phyloP scores from a whole-genome alignment of 2,797 vertebrate genomes.

The Trachurus trachurus region DNA sequence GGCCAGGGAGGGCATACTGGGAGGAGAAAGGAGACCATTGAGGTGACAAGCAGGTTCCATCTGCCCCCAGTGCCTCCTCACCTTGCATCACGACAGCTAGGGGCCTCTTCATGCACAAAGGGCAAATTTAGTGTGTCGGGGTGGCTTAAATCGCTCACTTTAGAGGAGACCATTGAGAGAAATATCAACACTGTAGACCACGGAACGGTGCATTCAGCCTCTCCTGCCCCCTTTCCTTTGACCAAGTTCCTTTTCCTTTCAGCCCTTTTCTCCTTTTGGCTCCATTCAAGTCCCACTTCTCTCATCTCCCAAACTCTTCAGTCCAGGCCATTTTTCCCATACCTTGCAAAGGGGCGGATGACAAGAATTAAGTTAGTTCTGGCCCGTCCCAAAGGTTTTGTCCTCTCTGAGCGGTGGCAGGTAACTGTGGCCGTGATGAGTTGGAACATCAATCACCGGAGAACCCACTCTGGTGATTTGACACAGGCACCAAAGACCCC shows the following conservation, averaged over 20 bases:
- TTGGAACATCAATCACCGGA: slow-evolving; percentile 86
- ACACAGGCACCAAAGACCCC: slow-evolving; percentile 39
- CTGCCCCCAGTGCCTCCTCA: slow-evolving; percentile 93
- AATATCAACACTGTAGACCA: slow-evolving; percentile 88
- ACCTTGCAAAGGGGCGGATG: slow-evolving; percentile 90
- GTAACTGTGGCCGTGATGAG: slow-evolving; percentile 84
- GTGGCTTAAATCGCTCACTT: slow-evolving; percentile 90
- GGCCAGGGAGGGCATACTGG: slow-evolving; percentile 79
- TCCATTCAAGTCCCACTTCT: slow-evolving; percentile 85
- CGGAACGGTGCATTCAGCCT: slow-evolving; percentile 86
- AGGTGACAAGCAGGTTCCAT: slow-evolving; percentile 96
- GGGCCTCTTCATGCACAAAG: slow-evolving; percentile 90
- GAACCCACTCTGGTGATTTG: slow-evolving; percentile 70
- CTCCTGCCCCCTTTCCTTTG: slow-evolving; percentile 86
- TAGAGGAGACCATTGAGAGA: slow-evolving; percentile 87
- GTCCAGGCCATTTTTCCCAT: slow-evolving; percentile 88
- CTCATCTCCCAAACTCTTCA: slow-evolving; percentile 87
- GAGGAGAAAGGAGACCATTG: slow-evolving; percentile 91
- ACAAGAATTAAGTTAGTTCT: slow-evolving; percentile 94
- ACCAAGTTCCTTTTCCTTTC: slow-evolving; percentile 87
- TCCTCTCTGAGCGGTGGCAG: slow-evolving; percentile 83
- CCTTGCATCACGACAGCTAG: slow-evolving; percentile 92
- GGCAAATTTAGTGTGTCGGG: slow-evolving; percentile 88
- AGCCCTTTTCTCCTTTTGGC: slow-evolving; percentile 83
- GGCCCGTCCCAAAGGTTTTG: slow-evolving; percentile 86